These are phyloP conservation scores for Smittia aterrima DNA, from an alignment of 2,888 invertebrate genomes.

Conservation along the genomic window DNA sequence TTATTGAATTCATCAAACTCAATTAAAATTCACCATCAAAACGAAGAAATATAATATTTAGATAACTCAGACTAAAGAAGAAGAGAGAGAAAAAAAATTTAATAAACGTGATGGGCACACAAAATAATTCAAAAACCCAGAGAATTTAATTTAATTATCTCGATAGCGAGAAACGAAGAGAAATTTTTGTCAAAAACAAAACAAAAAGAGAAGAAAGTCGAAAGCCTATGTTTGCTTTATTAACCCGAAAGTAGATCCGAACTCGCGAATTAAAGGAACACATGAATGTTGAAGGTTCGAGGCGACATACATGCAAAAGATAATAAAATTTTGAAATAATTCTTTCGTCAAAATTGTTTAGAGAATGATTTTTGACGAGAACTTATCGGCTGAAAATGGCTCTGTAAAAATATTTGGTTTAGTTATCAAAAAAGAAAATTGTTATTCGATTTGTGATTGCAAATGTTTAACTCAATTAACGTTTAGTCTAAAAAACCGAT, in stretches of 20 bases:
- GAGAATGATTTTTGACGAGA: constrained; percentile 55
- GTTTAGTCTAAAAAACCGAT: background rate
- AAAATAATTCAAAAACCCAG: background rate
- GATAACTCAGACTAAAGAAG: constrained; percentile 17
- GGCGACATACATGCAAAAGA: constrained; percentile 34
- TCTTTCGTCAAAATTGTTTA: constrained; percentile 54
- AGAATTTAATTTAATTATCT: background rate
- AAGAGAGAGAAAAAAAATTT: background rate
- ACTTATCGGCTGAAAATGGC: constrained; percentile 51
- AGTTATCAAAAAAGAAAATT: no score
- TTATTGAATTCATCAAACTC: background rate
- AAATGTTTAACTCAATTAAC: background rate
- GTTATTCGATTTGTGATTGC: background rate
- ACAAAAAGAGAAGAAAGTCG: no score
- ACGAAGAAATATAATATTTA: constrained; percentile 25
- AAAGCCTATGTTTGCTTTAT: background rate
- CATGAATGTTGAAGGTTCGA: background rate
- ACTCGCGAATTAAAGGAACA: constrained; percentile 1
- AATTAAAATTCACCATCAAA: constrained; percentile 25
- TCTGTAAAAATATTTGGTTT: background rate
- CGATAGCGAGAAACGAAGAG: background rate
- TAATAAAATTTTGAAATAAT: constrained; percentile 47
- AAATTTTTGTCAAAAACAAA: no score
- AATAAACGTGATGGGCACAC: constrained; percentile 21
- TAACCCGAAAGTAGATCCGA: background rate